A percentile compares a stretch with the other conserved stretches of the same genome.
These are phyloP conservation scores for Aricia artaxerxes DNA, from an alignment of 2,888 invertebrate species.

Conservation along the genomic window DNA sequence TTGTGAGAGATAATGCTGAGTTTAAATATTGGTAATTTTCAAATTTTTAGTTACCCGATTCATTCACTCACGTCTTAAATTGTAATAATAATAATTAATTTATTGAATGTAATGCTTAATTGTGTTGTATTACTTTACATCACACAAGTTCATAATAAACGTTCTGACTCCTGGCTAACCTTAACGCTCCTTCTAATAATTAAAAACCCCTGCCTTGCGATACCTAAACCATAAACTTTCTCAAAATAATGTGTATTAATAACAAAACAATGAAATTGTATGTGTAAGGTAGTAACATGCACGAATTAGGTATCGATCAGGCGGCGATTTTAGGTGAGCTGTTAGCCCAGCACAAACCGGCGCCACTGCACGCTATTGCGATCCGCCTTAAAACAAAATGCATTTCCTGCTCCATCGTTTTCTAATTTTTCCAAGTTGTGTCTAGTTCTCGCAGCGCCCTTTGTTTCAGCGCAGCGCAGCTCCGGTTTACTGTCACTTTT, in stretches of 20 bases:
- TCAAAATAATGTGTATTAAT: neutral
- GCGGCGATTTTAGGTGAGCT: constrained; percentile 28
- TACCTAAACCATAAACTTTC: neutral
- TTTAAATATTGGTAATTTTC: too few relatives aligned
- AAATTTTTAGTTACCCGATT: too few relatives aligned
- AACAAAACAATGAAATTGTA: constrained; percentile 8
- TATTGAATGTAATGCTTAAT: too few relatives aligned
- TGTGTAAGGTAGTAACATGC: constrained; percentile 27
- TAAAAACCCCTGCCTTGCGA: neutral
- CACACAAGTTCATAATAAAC: too few relatives aligned
- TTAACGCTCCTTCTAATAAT: neutral
- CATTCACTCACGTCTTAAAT: too few relatives aligned
- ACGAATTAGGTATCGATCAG: constrained; percentile 33
- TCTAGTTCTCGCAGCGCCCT: constrained; percentile 56
- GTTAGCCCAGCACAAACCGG: constrained; percentile 31
- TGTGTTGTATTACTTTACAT: too few relatives aligned
- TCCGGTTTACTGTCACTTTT: constrained; percentile 70
- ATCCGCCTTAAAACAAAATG: constrained; percentile 52
- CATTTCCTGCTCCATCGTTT: constrained; percentile 72
- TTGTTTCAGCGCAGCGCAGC: constrained; percentile 62
- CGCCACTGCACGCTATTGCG: constrained; percentile 36
- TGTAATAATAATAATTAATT: too few relatives aligned
- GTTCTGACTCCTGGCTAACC: too few relatives aligned
- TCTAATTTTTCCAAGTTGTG: constrained; percentile 70
- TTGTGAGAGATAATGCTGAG: too few relatives aligned